Conservation (phyloP, 2,888 invertebrate species). For the Torymus aiolomorphi region DNA sequence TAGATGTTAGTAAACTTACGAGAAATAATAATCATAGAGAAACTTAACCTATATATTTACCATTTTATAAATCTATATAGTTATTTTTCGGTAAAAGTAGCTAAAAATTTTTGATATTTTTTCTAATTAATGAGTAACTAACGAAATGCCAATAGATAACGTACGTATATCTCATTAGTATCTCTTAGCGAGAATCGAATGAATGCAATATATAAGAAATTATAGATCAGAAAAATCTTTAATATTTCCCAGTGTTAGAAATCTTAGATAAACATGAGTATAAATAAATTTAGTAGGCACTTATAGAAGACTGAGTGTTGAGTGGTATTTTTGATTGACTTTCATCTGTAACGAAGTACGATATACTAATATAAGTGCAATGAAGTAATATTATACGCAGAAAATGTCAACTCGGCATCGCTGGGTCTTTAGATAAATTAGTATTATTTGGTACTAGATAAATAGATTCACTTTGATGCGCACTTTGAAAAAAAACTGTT, state of each 20-base stretch:
- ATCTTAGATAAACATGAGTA: slow-evolving; percentile 28
- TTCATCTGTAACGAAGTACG: slow-evolving; percentile 48
- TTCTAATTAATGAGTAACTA: slow-evolving; percentile 21
- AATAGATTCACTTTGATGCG: slow-evolving; percentile 47
- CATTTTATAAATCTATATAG: slow-evolving; percentile 36
- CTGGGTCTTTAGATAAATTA: slow-evolving; percentile 53
- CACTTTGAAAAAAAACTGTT: slow-evolving; percentile 38
- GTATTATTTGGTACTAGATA: slow-evolving; percentile 17
- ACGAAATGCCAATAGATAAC: slow-evolving; percentile 41
- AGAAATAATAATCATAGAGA: slow-evolving; percentile 31
- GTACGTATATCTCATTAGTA: slow-evolving; percentile 39
- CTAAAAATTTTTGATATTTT: slow-evolving; percentile 17
- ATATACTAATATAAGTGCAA: slow-evolving; percentile 13
- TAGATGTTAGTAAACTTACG: slow-evolving; percentile 5
- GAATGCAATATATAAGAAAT: slow-evolving; percentile 37
- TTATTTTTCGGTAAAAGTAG: slow-evolving; percentile 38
- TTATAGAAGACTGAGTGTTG: slow-evolving; percentile 56
- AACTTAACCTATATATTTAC: slow-evolving; percentile 15
- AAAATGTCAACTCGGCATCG: slow-evolving; percentile 51
- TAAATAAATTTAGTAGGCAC: slow-evolving; percentile 49
- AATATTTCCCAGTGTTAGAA: slow-evolving; percentile 21
- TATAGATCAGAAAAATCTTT: slow-evolving; percentile 35
- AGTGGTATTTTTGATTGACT: slow-evolving; percentile 53
- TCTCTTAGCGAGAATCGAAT: slow-evolving; percentile 12
- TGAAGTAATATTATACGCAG: slow-evolving; percentile 16